Evolutionary conservation across 2,113 vertebrate species (phyloP).

Genomic region (Tamias sibiricus): DNA sequence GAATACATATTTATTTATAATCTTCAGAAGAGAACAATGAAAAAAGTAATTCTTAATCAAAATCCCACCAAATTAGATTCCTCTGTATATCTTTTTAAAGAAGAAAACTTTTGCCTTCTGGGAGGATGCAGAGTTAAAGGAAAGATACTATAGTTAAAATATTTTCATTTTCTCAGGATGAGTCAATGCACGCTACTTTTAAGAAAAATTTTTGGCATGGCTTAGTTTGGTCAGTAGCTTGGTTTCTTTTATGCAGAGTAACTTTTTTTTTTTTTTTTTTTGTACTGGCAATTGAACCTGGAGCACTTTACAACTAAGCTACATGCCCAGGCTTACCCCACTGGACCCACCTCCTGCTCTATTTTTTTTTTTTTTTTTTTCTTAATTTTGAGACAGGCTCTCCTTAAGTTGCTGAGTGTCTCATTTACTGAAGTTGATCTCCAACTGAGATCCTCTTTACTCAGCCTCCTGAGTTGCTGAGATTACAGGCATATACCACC

Average conservation of each 20-base stretch:
- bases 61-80: neutral
- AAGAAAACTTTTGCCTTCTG: constrained; percentile 20
- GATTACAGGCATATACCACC: too few relatives aligned
- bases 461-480: too few relatives aligned
- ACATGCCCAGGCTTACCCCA: too few relatives aligned
- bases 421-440: too few relatives aligned
- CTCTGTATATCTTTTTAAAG: constrained; percentile 4
- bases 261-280: too few relatives aligned
- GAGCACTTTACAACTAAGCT: too few relatives aligned
- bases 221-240: neutral
- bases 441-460: too few relatives aligned
- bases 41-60: constrained; percentile 21
- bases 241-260: neutral
- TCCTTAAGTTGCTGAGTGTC: too few relatives aligned
- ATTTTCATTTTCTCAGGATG: neutral
- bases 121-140: constrained; percentile 11
- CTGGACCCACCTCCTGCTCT: too few relatives aligned
- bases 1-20: constrained; percentile 3
- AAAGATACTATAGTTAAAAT: constrained; percentile 22
- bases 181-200: neutral
- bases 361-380: too few relatives aligned
- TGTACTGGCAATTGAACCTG: too few relatives aligned
- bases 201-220: neutral
- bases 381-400: too few relatives aligned
- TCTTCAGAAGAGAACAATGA: neutral